phyloP scores from a whole-genome alignment of 35 echinoderm and acorn worm species.

The Heliocidaris erythrogramma region DNA sequence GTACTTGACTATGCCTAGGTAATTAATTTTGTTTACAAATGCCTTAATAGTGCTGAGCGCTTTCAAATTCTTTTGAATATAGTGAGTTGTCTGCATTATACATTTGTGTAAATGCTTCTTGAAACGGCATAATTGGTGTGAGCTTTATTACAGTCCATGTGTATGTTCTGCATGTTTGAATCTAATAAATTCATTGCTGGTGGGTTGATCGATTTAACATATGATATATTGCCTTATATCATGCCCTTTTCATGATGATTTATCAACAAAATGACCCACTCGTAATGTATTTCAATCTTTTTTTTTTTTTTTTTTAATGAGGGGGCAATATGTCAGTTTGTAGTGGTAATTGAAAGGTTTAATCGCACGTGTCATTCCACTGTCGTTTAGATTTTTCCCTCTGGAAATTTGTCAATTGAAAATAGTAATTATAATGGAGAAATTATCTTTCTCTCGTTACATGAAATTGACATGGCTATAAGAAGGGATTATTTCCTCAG shows the following conservation, averaged over 20 bases:
- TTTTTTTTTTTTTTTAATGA: too few species aligned
- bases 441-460: neutral
- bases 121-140: neutral
- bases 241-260: neutral
- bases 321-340: neutral
- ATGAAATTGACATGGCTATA: too few species aligned
- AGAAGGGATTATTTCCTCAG: neutral
- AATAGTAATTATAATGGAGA: too few species aligned
- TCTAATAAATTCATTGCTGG: neutral
- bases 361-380: neutral
- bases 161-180: neutral
- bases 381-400: too few species aligned
- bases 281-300: neutral
- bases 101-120: neutral
- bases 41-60: neutral
- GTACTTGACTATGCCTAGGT: neutral
- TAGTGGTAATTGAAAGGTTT: neutral
- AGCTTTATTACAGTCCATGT: neutral
- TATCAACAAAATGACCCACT: neutral
- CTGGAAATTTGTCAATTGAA: too few species aligned
- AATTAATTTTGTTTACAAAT: neutral
- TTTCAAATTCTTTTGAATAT: neutral
- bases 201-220: neutral
- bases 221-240: too few species aligned
- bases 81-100: neutral